These are phyloP conservation scores for Brachionus sp. DNA, from an alignment of 1,140 invertebrate species.

Conservation along the genomic window DNA sequence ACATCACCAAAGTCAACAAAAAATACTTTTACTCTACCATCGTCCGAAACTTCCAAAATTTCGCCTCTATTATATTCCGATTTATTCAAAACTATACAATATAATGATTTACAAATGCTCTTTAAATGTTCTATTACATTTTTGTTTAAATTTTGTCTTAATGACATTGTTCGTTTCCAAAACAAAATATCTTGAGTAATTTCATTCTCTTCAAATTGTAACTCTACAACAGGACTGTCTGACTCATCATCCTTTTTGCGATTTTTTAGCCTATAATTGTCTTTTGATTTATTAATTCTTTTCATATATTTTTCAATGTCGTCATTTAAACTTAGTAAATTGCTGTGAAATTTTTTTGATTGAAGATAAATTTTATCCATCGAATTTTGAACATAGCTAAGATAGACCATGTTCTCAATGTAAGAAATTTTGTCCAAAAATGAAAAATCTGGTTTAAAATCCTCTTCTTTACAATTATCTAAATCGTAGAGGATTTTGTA, in stretches of 20 bases:
- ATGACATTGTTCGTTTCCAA: neutral
- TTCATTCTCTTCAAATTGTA: neutral
- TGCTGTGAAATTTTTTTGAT: neutral
- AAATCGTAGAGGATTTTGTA: neutral
- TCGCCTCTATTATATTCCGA: conserved; percentile 15
- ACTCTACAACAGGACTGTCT: neutral
- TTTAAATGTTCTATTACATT: neutral
- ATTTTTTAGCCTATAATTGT: neutral
- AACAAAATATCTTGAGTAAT: neutral
- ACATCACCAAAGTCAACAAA: conserved; percentile 39
- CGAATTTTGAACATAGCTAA: neutral
- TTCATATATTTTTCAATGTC: neutral
- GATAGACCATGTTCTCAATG: conserved; percentile 9
- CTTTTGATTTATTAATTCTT: neutral
- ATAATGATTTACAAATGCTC: conserved; percentile 21
- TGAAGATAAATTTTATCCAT: conserved; percentile 9
- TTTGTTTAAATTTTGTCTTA: neutral
- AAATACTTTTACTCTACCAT: conserved; percentile 15
- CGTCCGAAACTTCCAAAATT: neutral
- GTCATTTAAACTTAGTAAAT: conserved; percentile 2
- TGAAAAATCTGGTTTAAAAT: neutral
- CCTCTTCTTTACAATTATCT: neutral
- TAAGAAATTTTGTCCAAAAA: neutral
- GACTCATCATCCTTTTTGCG: neutral
- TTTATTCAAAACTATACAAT: neutral